Evolutionary conservation across 1,140 invertebrate species (phyloP).

Genomic region (Aphaenogaster ashmeadi): DNA sequence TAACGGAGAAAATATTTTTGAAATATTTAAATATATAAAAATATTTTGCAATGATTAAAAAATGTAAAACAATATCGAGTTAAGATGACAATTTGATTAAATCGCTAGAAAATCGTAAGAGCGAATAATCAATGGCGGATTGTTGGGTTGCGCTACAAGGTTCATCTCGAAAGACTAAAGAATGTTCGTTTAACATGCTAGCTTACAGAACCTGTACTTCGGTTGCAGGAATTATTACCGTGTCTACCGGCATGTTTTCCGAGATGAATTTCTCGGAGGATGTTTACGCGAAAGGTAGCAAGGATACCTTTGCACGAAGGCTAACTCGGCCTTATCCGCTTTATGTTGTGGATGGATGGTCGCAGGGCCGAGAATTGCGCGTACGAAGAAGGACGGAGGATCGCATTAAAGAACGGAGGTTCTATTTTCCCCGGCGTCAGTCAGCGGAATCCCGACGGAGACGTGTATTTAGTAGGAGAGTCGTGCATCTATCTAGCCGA

Average conservation of each 20-base stretch:
- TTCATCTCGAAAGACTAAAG: constrained; percentile 19
- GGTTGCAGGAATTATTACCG: constrained; percentile 53
- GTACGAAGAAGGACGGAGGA: constrained; percentile 57
- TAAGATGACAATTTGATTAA: not conserved
- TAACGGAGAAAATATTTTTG: not conserved
- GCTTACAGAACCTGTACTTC: constrained; percentile 51
- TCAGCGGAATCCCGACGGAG: constrained; percentile 67
- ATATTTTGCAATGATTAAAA: constrained; percentile 23
- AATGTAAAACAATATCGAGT: not conserved
- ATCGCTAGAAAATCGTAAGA: not conserved
- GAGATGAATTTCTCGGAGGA: constrained; percentile 56
- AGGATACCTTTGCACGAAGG: constrained; percentile 53
- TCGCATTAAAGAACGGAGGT: constrained; percentile 64
- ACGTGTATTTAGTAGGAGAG: constrained; percentile 69
- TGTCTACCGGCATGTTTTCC: constrained; percentile 48
- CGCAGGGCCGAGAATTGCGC: constrained; percentile 60
- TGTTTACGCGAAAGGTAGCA: constrained; percentile 52
- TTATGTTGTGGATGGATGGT: constrained; percentile 40
- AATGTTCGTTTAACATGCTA: constrained; percentile 15
- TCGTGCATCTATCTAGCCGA: constrained; percentile 56
- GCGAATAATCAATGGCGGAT: not conserved
- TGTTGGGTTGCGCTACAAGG: not conserved
- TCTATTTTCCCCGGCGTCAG: constrained; percentile 67
- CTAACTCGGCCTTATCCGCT: constrained; percentile 18
- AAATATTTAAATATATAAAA: not conserved